A percentile compares a stretch with the other conserved stretches of the same genome.
These are phyloP conservation scores for Stenurella melanura DNA, from an alignment of 2,888 invertebrate species.

Conservation along the genomic window DNA sequence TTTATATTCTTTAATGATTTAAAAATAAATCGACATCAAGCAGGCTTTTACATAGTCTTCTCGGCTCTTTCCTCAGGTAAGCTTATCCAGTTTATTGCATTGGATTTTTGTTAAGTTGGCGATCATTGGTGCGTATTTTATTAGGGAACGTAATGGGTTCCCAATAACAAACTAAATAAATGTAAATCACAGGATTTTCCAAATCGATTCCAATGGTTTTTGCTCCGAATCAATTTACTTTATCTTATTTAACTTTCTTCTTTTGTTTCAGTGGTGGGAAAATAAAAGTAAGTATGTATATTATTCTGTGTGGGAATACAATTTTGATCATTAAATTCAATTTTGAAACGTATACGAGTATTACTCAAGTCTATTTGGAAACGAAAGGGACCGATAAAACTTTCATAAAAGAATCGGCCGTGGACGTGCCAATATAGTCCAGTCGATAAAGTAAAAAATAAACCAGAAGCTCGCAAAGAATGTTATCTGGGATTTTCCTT, in stretches of 20 bases:
- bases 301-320: background rate
- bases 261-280: slow-evolving; percentile 5
- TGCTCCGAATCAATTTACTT: background rate
- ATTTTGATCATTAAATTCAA: background rate
- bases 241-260: background rate
- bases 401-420: too few species aligned
- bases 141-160: slow-evolving; percentile 23
- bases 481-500: too few species aligned
- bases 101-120: slow-evolving; percentile 30
- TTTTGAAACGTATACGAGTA: too few species aligned
- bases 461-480: too few species aligned
- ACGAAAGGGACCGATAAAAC: too few species aligned
- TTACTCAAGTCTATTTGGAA: too few species aligned
- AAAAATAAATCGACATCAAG: background rate
- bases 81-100: slow-evolving; percentile 32
- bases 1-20: background rate
- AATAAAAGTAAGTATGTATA: background rate
- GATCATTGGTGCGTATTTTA: slow-evolving; percentile 25
- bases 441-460: too few species aligned
- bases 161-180: slow-evolving; percentile 36
- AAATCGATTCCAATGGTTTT: background rate
- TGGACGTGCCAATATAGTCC: too few species aligned
- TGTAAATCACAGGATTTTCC: slow-evolving; percentile 28
- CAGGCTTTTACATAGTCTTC: background rate
- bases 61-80: slow-evolving; percentile 16